Base-by-base conservation (phyloP, 2,888 invertebrate species). In the Hofmannophila pseudospretella region DNA sequence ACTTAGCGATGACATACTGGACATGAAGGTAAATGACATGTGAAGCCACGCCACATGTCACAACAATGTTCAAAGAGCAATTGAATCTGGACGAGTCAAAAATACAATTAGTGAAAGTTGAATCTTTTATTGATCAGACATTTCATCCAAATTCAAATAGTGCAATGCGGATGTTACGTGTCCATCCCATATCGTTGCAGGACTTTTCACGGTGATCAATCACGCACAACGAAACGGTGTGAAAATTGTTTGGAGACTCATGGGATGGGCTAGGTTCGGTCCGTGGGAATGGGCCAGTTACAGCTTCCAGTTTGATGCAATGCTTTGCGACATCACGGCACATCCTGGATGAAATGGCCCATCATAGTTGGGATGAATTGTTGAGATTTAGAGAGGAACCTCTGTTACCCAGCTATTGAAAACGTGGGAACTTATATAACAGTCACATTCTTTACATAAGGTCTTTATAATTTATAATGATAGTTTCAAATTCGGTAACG, bases 231-330 rank as follows among this genome's bases (percentile, higher is more conserved):
- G 62, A 54, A 65, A 68, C 65, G 58, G 81, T 72, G 84, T 77
- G 81, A 82, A 82, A 82, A 78, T 68, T 69, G 68, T 64, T 44
- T 39, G 42, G 41, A 45, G 61, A 51, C 47, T 40, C 43, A 42
- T 72, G 74, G 81, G 73, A 62, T 68, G 61, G 82, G 79, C 69
- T 64, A 67, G 74, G 70, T 64, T 67, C 47, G 73, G 73, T 59
- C 39, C 75, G 73, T 81, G 80, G 78, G 80, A 78, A 79, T 62
- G 49, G 34, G 36, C 27, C 42, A 34, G 12, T 45, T 41, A 34
- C 32, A 22, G 19, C 41, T n/a, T 23, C n/a, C 23, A 7, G 23
- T 23, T n/a, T 36, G 44, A 41, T 42, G 39, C 39, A 31, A 23
- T 27, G 27, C 31, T 36, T 51, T 42, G 54, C 52, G 50, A 54